These are phyloP conservation scores for Carpatolechia fugitivella DNA, from an alignment of 2,888 invertebrate genomes.

Conservation along the genomic window DNA sequence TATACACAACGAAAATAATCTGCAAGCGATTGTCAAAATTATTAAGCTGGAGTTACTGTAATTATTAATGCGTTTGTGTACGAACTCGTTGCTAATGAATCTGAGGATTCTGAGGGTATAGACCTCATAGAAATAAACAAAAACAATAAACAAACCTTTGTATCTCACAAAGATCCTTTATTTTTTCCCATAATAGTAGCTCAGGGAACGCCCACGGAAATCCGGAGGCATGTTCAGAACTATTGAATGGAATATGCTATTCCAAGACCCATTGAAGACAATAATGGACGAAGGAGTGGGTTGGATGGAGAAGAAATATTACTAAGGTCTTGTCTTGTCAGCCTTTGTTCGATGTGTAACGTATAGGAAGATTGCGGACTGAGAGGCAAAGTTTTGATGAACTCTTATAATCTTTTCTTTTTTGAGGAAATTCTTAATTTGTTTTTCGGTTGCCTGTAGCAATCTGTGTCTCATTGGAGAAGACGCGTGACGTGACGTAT, in stretches of 20 bases:
- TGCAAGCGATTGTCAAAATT: no score
- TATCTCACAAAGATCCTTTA: not conserved
- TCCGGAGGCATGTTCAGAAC: not conserved
- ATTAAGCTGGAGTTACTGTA: no score
- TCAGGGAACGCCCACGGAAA: constrained; percentile 4
- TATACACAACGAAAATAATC: no score
- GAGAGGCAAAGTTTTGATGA: not conserved
- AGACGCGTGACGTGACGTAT: no score
- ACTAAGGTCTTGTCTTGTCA: not conserved
- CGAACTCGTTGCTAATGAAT: no score
- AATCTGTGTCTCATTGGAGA: no score
- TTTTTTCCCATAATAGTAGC: constrained; percentile 2
- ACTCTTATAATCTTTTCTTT: no score
- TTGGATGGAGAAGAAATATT: not conserved
- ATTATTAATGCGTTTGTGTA: no score
- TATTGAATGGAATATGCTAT: not conserved
- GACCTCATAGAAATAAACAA: not conserved
- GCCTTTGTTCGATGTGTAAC: not conserved
- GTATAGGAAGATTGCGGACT: not conserved
- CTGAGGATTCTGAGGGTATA: no score
- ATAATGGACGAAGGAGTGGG: not conserved
- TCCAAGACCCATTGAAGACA: not conserved
- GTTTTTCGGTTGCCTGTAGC: no score
- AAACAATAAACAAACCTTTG: not conserved
- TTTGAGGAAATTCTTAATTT: no score